A percentile compares a stretch with the other conserved stretches of the same genome.
Evolutionary conservation across 2,888 invertebrate species (phyloP).

Genomic region (Elaeidobius kamerunicus): DNA sequence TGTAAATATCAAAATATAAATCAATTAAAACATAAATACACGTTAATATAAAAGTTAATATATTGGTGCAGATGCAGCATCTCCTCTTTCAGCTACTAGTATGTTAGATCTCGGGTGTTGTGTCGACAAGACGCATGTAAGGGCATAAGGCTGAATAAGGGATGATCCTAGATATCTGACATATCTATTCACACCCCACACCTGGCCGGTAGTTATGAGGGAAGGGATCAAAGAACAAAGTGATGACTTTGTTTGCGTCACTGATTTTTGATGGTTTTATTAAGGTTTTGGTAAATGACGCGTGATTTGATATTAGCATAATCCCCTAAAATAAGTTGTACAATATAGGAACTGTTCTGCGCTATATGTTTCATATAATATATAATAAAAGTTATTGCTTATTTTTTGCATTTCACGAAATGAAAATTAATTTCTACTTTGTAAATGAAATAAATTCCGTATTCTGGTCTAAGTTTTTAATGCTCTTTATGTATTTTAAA

Average conservation of each 20-base stretch:
- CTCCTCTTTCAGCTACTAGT: conserved; percentile 2
- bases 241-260: conserved; percentile 40
- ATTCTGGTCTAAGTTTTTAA: too few species aligned
- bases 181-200: conserved; percentile 38
- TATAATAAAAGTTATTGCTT: too few species aligned
- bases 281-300: conserved; percentile 29
- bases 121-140: conserved; percentile 34
- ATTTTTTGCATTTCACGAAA: too few species aligned
- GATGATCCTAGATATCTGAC: conserved; percentile 38
- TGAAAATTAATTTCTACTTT: too few species aligned
- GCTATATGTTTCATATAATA: too few species aligned
- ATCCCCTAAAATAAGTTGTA: too few species aligned
- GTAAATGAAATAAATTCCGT: too few species aligned
- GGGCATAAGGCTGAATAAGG: conserved; percentile 30
- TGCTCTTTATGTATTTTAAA: too few species aligned
- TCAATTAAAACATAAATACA: too few species aligned
- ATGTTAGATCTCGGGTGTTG: conserved; percentile 15
- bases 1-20: too few species aligned
- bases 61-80: conserved; percentile 20
- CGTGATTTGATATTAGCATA: conserved; percentile 22
- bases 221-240: conserved; percentile 29
- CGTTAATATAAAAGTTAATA: too few species aligned
- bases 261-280: conserved; percentile 34
- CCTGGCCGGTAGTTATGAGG: conserved; percentile 31
- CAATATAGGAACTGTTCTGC: too few species aligned